phyloP scores from a whole-genome alignment of 2,113 vertebrate species.

The Alligator mississippiensis region DNA sequence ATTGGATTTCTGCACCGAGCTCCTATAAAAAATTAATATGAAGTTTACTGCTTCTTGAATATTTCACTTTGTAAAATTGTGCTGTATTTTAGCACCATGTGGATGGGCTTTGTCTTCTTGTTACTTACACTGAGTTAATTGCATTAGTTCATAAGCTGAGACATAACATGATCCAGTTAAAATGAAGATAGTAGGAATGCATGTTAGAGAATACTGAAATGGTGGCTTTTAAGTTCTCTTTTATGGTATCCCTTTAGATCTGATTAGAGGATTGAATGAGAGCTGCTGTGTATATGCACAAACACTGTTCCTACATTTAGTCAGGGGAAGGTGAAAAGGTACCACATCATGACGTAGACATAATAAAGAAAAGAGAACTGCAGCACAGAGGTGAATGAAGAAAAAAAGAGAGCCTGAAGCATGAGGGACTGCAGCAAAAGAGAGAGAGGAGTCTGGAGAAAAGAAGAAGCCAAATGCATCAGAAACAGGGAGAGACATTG shows the following conservation, averaged over 20 bases:
- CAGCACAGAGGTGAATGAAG: background rate
- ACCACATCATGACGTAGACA: background rate
- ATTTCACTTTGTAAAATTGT: constrained; percentile 28
- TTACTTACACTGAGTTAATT: background rate
- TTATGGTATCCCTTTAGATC: background rate
- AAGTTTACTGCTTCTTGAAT: constrained; percentile 29
- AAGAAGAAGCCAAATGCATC: background rate
- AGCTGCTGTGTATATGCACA: background rate
- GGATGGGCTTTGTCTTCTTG: background rate
- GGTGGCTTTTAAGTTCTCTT: background rate
- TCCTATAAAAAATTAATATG: constrained; percentile 46
- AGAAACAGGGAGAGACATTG: background rate
- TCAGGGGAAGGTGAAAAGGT: background rate
- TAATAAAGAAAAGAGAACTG: background rate
- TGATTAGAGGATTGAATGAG: background rate
- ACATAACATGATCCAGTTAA: constrained; percentile 24
- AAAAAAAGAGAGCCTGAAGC: background rate
- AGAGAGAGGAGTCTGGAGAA: background rate
- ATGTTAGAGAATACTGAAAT: background rate
- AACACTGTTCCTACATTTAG: background rate
- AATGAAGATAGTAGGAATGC: constrained; percentile 27
- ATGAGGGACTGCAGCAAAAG: background rate
- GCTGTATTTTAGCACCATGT: background rate
- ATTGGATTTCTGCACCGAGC: constrained; percentile 52
- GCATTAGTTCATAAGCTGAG: constrained; percentile 11